A percentile compares a stretch with the other conserved stretches of the same genome.
Evolutionary conservation across 2,113 vertebrate species (phyloP).

Genomic region (Oplegnathus fasciatus): DNA sequence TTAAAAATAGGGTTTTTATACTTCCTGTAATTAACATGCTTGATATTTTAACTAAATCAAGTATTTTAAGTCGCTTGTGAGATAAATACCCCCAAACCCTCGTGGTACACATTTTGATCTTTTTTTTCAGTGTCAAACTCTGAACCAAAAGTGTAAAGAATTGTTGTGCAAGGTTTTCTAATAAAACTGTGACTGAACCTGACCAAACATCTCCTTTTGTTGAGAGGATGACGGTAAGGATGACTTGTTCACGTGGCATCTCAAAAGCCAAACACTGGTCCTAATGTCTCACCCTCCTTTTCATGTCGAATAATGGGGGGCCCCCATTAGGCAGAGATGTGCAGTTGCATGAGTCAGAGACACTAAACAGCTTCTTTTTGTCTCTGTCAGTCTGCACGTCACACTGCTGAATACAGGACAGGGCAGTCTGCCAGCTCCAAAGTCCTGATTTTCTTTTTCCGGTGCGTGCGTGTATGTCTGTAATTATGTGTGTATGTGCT

Average conservation of each 20-base stretch:
- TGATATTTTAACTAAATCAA: conserved; percentile 18
- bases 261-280: conserved; percentile 6
- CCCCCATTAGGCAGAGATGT: conserved; percentile 69
- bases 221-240: conserved; percentile 26
- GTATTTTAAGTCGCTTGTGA: not conserved
- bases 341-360: conserved; percentile 73
- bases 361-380: conserved; percentile 51
- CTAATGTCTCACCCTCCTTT: conserved; percentile 57
- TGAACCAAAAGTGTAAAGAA: conserved; percentile 7
- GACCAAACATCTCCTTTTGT: conserved; percentile 54
- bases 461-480: not conserved
- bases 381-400: conserved; percentile 48
- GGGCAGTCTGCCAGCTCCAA: conserved; percentile 47
- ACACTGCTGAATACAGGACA: conserved; percentile 47
- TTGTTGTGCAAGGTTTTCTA: conserved; percentile 1
- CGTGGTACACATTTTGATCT: not conserved
- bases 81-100: not conserved
- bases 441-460: conserved; percentile 27
- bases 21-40: not conserved
- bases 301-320: conserved; percentile 58
- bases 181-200: conserved; percentile 32
- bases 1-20: not conserved
- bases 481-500: conserved; percentile 50
- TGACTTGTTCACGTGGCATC: conserved; percentile 53
- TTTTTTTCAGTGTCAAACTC: not conserved